phyloP scores from a whole-genome alignment of 1,140 invertebrate genomes.

The Drosophila nigromelanica region DNA sequence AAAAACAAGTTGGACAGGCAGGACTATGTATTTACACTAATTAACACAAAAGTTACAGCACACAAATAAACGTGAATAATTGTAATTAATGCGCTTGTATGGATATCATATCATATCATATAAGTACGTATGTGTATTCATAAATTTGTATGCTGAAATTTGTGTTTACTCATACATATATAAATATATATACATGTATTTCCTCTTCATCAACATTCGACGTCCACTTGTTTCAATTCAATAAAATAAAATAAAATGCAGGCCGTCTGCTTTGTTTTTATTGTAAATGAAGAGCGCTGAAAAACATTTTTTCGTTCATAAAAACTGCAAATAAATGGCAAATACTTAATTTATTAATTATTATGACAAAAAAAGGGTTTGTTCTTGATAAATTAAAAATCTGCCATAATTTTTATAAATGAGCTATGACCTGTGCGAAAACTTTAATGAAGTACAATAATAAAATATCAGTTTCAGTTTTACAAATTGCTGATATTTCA shows the following conservation, averaged over 20 bases:
- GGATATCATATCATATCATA: slow-evolving; percentile 17
- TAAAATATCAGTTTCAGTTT: neutral
- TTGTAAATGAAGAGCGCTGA: slow-evolving; percentile 49
- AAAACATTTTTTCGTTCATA: slow-evolving; percentile 30
- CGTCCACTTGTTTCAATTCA: slow-evolving; percentile 46
- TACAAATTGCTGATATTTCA: neutral
- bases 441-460: slow-evolving; percentile 1
- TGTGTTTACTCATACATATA: slow-evolving; percentile 1
- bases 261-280: slow-evolving; percentile 22
- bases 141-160: slow-evolving; percentile 15
- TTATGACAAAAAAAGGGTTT: slow-evolving; percentile 33
- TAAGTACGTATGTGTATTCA: slow-evolving; percentile 8
- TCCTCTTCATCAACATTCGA: slow-evolving; percentile 19
- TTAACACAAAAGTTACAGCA: slow-evolving; percentile 60
- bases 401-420: neutral
- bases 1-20: slow-evolving; percentile 16
- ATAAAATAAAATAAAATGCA: slow-evolving; percentile 55
- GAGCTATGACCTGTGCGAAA: neutral
- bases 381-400: slow-evolving; percentile 5
- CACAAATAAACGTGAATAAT: slow-evolving; percentile 60
- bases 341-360: slow-evolving; percentile 52
- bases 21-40: slow-evolving; percentile 57
- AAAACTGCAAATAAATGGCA: slow-evolving; percentile 54
- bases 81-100: slow-evolving; percentile 56
- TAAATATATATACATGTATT: slow-evolving; percentile 6